Evolutionary conservation across 1,140 invertebrate genomes (phyloP).

Genomic region (Papilio polyxenes): DNA sequence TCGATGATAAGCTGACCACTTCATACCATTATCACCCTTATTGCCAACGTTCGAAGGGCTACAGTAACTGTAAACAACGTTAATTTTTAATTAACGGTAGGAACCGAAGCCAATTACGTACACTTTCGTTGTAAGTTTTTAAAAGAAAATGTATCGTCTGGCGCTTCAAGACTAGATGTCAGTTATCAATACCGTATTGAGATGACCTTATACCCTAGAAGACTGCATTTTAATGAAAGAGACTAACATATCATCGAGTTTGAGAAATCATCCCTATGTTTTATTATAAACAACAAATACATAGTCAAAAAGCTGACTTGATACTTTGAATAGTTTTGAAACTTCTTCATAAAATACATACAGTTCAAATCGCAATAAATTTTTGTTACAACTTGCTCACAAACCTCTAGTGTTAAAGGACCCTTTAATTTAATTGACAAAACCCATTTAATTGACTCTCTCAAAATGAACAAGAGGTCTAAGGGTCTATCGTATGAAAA

Average conservation of each 20-base stretch:
- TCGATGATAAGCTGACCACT: background rate
- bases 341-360: too few species aligned
- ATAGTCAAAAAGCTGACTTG: too few species aligned
- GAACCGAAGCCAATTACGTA: slow-evolving; percentile 30
- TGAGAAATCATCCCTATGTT: too few species aligned
- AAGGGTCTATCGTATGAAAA: too few species aligned
- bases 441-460: too few species aligned
- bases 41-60: background rate
- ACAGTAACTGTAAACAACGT: background rate
- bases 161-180: background rate
- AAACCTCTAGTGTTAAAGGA: too few species aligned
- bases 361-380: too few species aligned
- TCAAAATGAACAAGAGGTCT: too few species aligned
- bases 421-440: too few species aligned
- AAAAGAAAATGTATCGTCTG: slow-evolving; percentile 11
- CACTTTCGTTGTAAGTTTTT: slow-evolving; percentile 27
- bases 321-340: too few species aligned
- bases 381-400: too few species aligned
- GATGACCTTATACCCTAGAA: background rate
- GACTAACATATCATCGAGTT: background rate
- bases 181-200: background rate
- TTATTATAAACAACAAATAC: too few species aligned
- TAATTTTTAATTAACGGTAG: slow-evolving; percentile 26
- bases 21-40: slow-evolving; percentile 18
- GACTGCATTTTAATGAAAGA: background rate